A percentile compares a stretch with the other conserved stretches of the same genome.
phyloP scores from a whole-genome alignment of 1,140 invertebrate genomes.

The Ditylenchus dipsaci region DNA sequence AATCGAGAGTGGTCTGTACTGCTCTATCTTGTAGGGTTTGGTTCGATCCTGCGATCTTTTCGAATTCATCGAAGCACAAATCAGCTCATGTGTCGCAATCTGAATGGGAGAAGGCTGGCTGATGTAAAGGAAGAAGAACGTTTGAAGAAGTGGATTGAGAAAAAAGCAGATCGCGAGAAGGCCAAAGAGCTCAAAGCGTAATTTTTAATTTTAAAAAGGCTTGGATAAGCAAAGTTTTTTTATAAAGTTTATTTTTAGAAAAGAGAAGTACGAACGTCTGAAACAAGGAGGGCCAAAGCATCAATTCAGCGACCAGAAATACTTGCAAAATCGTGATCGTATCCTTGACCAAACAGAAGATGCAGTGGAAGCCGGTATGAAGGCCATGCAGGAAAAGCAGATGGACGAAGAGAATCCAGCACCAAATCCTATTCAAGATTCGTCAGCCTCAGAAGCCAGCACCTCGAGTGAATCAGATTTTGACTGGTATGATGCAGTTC shows the following conservation, averaged over 20 bases:
- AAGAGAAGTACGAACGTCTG: constrained; percentile 44
- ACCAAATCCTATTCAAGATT: not conserved
- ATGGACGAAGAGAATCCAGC: not conserved
- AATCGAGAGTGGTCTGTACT: no score
- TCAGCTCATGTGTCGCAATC: constrained; percentile 44
- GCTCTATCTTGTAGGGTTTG: constrained; percentile 33
- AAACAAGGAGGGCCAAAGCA: constrained; percentile 35
- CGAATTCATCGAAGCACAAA: constrained; percentile 43
- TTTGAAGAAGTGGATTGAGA: constrained; percentile 39
- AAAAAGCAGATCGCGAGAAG: constrained; percentile 35
- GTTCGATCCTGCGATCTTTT: constrained; percentile 38
- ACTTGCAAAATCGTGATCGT: constrained; percentile 37
- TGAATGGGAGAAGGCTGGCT: constrained; percentile 38
- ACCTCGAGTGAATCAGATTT: not conserved
- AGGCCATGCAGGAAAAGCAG: not conserved
- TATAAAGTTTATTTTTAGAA: no score
- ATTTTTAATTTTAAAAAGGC: not conserved
- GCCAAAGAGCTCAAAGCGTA: constrained; percentile 30
- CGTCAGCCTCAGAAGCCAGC: not conserved
- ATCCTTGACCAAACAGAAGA: constrained; percentile 35
- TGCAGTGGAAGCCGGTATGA: constrained; percentile 15
- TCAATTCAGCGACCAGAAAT: constrained; percentile 39
- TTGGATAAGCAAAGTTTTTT: no score
- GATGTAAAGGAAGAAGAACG: constrained; percentile 51
- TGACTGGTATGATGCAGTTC: not conserved